A percentile compares a stretch with the other conserved stretches of the same genome.
These are phyloP conservation scores for Protaetia brevitarsis DNA, from an alignment of 1,140 invertebrate genomes.

Conservation along the genomic window DNA sequence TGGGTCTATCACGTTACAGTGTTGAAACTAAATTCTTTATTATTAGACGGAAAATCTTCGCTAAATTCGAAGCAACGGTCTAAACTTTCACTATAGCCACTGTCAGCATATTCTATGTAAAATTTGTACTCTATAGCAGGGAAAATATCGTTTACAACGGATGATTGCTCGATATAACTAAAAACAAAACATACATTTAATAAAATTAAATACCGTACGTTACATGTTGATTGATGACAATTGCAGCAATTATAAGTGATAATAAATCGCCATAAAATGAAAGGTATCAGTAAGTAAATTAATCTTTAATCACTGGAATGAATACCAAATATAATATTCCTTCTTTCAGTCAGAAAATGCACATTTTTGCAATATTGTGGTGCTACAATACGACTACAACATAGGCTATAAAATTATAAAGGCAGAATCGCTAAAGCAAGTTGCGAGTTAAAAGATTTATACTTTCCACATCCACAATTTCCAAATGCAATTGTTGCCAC, in stretches of 20 bases:
- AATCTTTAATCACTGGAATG: no score
- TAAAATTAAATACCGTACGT: not conserved
- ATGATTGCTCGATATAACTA: conserved; percentile 10
- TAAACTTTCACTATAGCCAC: conserved; percentile 7
- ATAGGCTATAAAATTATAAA: not conserved
- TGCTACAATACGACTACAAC: not conserved
- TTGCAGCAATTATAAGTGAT: no score
- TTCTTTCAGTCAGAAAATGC: no score
- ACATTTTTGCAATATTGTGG: not conserved
- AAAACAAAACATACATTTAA: conserved; percentile 3
- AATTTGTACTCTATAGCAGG: not conserved
- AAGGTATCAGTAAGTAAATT: no score
- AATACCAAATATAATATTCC: no score
- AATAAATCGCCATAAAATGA: no score
- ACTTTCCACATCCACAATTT: no score
- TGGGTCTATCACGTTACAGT: not conserved
- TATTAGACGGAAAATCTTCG: not conserved
- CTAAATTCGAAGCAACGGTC: not conserved
- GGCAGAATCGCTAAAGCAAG: no score
- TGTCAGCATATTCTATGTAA: not conserved
- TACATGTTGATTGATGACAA: not conserved
- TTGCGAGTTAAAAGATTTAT: not conserved
- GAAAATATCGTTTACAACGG: not conserved
- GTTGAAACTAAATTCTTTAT: not conserved
- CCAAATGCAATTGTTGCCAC: conserved; percentile 8